phyloP scores from a whole-genome alignment of 2,797 vertebrate species.

The Sebastes nivosus region DNA sequence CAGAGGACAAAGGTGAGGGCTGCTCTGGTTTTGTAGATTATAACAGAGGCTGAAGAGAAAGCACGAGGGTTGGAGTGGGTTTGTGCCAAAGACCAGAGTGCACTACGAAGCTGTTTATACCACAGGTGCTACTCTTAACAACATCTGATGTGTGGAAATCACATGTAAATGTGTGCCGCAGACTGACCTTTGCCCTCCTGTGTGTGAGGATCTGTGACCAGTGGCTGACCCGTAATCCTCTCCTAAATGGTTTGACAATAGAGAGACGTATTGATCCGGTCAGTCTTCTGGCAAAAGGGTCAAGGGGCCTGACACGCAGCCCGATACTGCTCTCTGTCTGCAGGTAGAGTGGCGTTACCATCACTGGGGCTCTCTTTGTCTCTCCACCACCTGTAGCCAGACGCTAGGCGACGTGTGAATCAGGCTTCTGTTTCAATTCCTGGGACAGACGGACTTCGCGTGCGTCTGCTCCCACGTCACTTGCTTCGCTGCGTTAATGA shows the following conservation, averaged over 20 bases:
- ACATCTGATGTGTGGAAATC: constrained; percentile 58
- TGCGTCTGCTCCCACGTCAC: constrained; percentile 37
- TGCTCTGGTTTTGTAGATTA: constrained; percentile 34
- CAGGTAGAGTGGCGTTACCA: constrained; percentile 48
- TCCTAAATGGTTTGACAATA: constrained; percentile 81
- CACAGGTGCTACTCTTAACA: constrained; percentile 61
- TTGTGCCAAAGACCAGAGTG: not conserved
- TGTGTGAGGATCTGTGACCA: constrained; percentile 76
- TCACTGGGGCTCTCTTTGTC: constrained; percentile 9
- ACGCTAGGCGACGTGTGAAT: not conserved
- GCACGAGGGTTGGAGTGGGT: not conserved
- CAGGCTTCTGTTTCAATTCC: constrained; percentile 29
- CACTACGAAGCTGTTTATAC: constrained; percentile 14
- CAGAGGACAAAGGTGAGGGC: constrained; percentile 43
- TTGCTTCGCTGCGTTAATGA: constrained; percentile 41
- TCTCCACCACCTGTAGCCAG: constrained; percentile 37
- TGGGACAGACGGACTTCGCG: constrained; percentile 7
- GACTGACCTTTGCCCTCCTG: constrained; percentile 73
- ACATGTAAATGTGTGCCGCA: constrained; percentile 62
- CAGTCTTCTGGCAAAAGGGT: constrained; percentile 63
- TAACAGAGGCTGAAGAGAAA: not conserved
- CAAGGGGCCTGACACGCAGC: constrained; percentile 49
- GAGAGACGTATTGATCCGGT: constrained; percentile 80
- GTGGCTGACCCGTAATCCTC: constrained; percentile 76
- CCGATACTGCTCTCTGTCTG: constrained; percentile 34